Conservation (phyloP, 2,113 vertebrate species). For the Penelope pileata region DNA sequence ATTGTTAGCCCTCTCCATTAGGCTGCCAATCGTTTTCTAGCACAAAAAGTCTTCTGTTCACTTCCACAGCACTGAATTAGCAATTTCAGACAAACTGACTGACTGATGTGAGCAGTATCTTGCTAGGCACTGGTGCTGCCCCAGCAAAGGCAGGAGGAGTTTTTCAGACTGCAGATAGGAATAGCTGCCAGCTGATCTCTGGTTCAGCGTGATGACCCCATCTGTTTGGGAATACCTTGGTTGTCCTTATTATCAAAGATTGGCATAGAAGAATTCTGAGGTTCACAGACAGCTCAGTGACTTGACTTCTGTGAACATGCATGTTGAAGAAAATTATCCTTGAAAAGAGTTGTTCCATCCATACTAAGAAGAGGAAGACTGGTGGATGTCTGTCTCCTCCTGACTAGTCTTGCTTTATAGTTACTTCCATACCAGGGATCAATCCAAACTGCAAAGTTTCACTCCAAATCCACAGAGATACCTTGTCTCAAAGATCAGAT, state of each 20-base stretch:
- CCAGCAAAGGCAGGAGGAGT: not conserved
- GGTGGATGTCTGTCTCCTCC: not conserved
- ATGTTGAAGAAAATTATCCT: not conserved
- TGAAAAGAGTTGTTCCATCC: not conserved
- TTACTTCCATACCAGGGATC: not conserved
- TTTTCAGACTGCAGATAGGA: not conserved
- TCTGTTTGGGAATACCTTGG: not conserved
- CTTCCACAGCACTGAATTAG: slow-evolving; percentile 6
- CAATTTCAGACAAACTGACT: not conserved
- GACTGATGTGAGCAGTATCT: not conserved
- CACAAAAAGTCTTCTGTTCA: slow-evolving; percentile 56
- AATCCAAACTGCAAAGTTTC: not conserved
- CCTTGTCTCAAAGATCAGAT: not conserved
- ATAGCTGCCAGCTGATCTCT: not conserved
- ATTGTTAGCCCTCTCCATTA: slow-evolving; percentile 30
- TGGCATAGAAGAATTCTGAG: not conserved
- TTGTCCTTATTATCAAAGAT: not conserved
- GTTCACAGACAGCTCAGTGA: rapidly evolving
- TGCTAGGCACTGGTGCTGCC: not conserved
- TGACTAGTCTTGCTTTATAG: not conserved
- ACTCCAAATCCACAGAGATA: not conserved
- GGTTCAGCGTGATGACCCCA: not conserved
- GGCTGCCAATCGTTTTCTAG: not conserved
- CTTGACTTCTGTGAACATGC: rapidly evolving
- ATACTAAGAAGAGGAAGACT: not conserved